Evolutionary conservation across 2,888 invertebrate species (phyloP).

Genomic region (Phyto melanocephala): DNA sequence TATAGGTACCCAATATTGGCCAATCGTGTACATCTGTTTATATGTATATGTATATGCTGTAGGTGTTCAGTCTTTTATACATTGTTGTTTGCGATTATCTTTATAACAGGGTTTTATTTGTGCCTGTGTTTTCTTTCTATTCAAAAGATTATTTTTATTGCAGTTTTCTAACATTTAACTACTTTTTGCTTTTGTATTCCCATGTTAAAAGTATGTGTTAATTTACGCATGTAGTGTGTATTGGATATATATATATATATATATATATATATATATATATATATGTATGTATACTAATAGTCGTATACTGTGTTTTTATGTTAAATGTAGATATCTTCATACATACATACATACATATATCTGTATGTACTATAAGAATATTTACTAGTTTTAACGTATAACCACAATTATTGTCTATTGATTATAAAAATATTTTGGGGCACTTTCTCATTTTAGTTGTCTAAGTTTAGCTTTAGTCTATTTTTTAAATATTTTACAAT

Average conservation of each 20-base stretch:
- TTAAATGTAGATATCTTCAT: no score
- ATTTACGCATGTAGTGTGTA: background rate
- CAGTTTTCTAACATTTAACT: constrained; percentile 7
- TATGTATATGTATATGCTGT: no score
- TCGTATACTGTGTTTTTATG: no score
- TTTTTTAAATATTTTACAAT: background rate
- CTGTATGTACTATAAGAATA: no score
- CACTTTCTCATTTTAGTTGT: background rate
- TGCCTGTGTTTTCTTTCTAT: background rate
- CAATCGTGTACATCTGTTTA: no score
- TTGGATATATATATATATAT: background rate
- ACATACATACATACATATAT: no score
- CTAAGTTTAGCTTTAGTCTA: background rate
- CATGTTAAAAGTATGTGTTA: background rate
- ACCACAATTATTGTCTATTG: background rate
- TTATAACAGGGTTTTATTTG: background rate
- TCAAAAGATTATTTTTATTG: background rate
- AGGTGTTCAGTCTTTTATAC: no score
- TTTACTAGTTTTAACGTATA: no score
- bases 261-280: background rate
- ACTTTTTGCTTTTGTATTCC: background rate
- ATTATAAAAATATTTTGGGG: constrained; percentile 14
- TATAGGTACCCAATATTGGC: no score
- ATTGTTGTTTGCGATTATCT: background rate
- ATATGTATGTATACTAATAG: background rate